Evolutionary conservation across 2,888 invertebrate species (phyloP), one percentile per base, ranked within the genome.

Genomic region (Caenorhabditis virilis): DNA sequence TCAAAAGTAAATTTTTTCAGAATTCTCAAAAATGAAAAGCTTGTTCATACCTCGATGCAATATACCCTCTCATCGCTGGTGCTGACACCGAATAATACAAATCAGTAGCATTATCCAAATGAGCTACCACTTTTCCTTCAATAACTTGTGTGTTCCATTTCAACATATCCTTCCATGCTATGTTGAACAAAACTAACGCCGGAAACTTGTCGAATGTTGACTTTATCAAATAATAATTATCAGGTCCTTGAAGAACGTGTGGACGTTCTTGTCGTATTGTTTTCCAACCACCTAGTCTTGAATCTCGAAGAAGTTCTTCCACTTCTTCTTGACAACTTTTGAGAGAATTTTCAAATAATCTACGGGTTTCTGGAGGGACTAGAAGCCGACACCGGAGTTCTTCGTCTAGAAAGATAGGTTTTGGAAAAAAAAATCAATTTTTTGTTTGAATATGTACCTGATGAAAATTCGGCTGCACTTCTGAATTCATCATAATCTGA

Each of bases 51-150:
- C 77, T 66, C 7, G 77, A 75, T 1, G 78, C 61, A 26, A 80
- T 75, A 55, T 80, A 80, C 16, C 80, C 80, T 7, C 78, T 66
- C 65, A 74, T 65, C 3, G 80, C 79, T 9, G 80, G 78, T 7
- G 76, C 73, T 33, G 69, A 74, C 3, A 76, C 69, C 7, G 76
- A 74, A 43, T 78, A 73, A 42, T 76, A 72, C 16, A 80, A 51
- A 36, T 78, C 78, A 2, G 78, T 78, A 2, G 64, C 54, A 16
- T 63, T 57, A 42, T 76, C 74, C n/a, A 76, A 39, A 33, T 59
- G 57, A n/a, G 71, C 55, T 2, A 76, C 55, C 36, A 69, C 69
- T 27, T 70, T 69, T 30, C 63, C 70, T 38, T 72, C 67, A 22
- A 74, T 54, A n/a, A 75, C 64, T 46, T 76, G 76, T 1, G 72